These are phyloP conservation scores for Sebastes steindachneri DNA, from an alignment of 2,797 vertebrate species.

Conservation along the genomic window DNA sequence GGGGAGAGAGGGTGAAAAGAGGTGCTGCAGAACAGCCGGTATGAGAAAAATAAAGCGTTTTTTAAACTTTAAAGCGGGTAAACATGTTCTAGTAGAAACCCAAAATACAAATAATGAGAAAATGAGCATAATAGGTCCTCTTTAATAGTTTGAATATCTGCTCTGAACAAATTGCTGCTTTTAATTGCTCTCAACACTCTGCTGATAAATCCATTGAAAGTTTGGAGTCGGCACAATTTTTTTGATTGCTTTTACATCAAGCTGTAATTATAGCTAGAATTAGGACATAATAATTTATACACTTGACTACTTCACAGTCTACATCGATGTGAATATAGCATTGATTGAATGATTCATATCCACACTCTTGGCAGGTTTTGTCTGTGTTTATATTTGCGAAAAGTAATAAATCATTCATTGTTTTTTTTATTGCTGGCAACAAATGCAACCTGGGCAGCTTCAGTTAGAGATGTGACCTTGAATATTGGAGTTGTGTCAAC, in stretches of 20 bases:
- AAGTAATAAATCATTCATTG: constrained; percentile 29
- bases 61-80: too few relatives aligned
- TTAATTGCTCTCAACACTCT: neutral
- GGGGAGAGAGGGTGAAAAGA: too few relatives aligned
- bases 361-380: neutral
- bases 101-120: too few relatives aligned
- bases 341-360: constrained; percentile 5
- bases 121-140: too few relatives aligned
- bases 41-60: too few relatives aligned
- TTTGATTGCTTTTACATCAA: neutral
- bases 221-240: neutral
- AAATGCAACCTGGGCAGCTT: constrained; percentile 10
- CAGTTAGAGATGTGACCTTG: neutral
- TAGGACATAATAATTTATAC: neutral
- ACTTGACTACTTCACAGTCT: neutral
- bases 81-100: too few relatives aligned
- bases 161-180: neutral
- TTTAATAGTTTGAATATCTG: neutral
- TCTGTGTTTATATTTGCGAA: neutral
- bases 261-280: neutral
- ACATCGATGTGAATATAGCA: neutral
- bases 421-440: constrained; percentile 1
- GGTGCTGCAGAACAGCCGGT: too few relatives aligned
- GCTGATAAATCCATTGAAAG: neutral
- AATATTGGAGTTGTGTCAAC: neutral